Percentiles rank a stretch among this genome's conserved stretches.
These are phyloP conservation scores for Argyra leucocephala DNA, from an alignment of 2,888 invertebrate species.

Conservation along the genomic window DNA sequence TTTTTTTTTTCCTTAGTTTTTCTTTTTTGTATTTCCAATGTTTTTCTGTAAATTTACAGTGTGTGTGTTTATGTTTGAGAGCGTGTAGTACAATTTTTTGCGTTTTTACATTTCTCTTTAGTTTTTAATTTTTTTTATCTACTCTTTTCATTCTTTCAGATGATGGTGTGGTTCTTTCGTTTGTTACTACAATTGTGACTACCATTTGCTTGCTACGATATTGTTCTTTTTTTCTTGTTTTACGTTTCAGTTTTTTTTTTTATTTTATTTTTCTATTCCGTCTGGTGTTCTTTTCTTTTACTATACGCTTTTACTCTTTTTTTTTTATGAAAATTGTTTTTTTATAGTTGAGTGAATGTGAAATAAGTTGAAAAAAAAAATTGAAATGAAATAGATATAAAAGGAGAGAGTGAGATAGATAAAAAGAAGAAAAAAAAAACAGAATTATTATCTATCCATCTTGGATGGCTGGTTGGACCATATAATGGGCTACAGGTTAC, in stretches of 20 bases:
- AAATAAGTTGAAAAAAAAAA: background rate
- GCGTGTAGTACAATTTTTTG: background rate
- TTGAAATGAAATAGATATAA: background rate
- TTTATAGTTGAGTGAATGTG: slow-evolving; percentile 4
- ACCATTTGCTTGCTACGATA: too few relatives aligned
- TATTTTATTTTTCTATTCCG: background rate
- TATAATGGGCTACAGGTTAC: background rate
- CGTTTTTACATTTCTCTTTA: background rate
- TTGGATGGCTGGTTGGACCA: background rate
- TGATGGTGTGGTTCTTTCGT: background rate
- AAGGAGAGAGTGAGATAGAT: background rate
- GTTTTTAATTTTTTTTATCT: background rate
- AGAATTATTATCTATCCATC: slow-evolving; percentile 4
- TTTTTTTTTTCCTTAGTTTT: background rate
- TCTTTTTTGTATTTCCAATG: background rate
- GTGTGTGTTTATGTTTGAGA: background rate
- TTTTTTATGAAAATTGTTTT: slow-evolving; percentile 1
- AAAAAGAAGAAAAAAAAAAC: background rate
- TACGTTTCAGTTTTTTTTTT: background rate
- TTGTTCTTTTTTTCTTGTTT: background rate
- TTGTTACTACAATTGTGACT: background rate
- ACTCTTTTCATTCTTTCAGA: background rate
- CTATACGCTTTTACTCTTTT: background rate
- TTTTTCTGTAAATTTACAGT: background rate
- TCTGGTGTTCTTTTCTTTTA: background rate